These are phyloP conservation scores for Acronicta aceris DNA, from an alignment of 2,888 invertebrate genomes.

Conservation along the genomic window DNA sequence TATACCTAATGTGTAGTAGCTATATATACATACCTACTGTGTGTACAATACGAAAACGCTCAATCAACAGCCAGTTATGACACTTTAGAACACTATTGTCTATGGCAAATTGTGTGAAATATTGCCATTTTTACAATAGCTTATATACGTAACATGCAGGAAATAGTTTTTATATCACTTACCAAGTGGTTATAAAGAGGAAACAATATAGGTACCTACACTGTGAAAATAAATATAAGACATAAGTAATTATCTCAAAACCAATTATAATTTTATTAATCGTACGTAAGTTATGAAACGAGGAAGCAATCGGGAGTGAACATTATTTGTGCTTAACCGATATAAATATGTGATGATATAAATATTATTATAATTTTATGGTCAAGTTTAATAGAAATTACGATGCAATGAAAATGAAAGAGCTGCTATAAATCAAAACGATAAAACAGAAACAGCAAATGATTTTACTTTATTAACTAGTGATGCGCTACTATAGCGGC, in stretches of 20 bases:
- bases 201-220: slow-evolving; percentile 7
- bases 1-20: too few species aligned
- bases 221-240: slow-evolving; percentile 15
- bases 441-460: slow-evolving; percentile 2
- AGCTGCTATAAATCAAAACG: slow-evolving; percentile 3
- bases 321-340: neutral
- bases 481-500: slow-evolving; percentile 1
- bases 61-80: slow-evolving; percentile 23
- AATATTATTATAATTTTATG: slow-evolving; percentile 6
- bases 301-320: slow-evolving; percentile 3
- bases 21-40: too few species aligned
- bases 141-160: slow-evolving; percentile 31
- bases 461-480: neutral
- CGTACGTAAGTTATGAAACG: neutral
- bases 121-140: slow-evolving; percentile 31
- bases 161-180: slow-evolving; percentile 31
- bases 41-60: slow-evolving; percentile 27
- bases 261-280: neutral
- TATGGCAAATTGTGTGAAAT: slow-evolving; percentile 58
- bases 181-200: slow-evolving; percentile 13
- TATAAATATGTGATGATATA: too few species aligned
- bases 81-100: slow-evolving; percentile 49
- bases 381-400: slow-evolving; percentile 18
- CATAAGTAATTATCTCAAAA: slow-evolving; percentile 5
- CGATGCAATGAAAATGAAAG: neutral